phyloP scores from a whole-genome alignment of 2,113 vertebrate genomes.

The Strix uralensis region DNA sequence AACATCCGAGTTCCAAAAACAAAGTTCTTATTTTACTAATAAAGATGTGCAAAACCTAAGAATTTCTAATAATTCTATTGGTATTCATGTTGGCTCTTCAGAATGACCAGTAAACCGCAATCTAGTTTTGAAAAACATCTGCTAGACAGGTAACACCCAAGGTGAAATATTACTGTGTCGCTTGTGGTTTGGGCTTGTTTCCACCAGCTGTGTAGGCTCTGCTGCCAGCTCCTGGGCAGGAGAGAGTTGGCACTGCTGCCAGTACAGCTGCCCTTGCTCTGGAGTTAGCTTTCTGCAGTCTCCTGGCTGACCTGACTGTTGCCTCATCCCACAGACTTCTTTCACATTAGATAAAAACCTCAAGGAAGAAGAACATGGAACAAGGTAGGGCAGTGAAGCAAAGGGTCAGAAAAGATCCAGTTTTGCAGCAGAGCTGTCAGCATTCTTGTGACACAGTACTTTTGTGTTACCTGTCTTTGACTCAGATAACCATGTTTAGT shows the following conservation, averaged over 20 bases:
- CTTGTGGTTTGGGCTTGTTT: neutral
- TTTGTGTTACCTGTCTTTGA: neutral
- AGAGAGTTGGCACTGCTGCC: neutral
- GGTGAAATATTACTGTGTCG: neutral
- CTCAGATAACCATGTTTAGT: neutral
- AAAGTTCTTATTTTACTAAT: neutral
- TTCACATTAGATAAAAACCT: neutral
- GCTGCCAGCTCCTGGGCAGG: neutral
- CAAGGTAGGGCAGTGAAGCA: neutral
- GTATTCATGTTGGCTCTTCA: neutral
- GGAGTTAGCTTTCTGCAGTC: neutral
- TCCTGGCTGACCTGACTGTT: neutral
- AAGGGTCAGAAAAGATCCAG: neutral
- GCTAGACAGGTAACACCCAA: neutral
- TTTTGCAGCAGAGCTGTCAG: neutral
- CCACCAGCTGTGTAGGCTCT: neutral
- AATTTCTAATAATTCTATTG: neutral
- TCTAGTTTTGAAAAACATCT: neutral
- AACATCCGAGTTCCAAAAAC: neutral
- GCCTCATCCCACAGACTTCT: neutral
- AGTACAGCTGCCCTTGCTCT: neutral
- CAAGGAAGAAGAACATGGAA: neutral
- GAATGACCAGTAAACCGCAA: neutral
- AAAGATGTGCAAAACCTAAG: neutral
- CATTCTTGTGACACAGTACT: fast-evolving